Percentiles rank a stretch among this genome's conserved stretches.
Conservation (phyloP, 1,140 invertebrate genomes). For the Trachymyrmex septentrionalis region DNA sequence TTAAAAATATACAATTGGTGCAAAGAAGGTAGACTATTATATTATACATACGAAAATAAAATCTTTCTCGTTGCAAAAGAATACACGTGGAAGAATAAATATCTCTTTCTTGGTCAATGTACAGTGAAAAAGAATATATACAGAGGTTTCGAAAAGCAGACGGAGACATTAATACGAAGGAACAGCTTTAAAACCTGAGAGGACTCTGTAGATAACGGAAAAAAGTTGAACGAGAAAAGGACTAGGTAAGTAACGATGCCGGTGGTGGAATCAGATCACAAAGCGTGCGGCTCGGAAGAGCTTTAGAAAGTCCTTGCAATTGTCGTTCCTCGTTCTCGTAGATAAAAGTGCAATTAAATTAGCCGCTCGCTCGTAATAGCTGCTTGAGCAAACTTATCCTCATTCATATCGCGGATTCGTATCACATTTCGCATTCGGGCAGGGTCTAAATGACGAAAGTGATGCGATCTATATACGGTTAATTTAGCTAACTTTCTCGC, state of each 20-base stretch:
- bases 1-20: neutral
- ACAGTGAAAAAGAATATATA: slow-evolving; percentile 1
- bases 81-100: neutral
- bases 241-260: slow-evolving; percentile 34
- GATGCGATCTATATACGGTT: slow-evolving; percentile 29
- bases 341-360: slow-evolving; percentile 66
- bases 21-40: neutral
- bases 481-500: slow-evolving; percentile 60
- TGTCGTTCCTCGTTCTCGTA: slow-evolving; percentile 45
- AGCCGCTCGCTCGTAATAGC: slow-evolving; percentile 53
- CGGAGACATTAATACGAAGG: neutral
- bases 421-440: slow-evolving; percentile 56
- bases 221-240: slow-evolving; percentile 32
- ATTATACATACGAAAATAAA: neutral
- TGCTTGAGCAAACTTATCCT: slow-evolving; percentile 45
- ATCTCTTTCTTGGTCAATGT: neutral
- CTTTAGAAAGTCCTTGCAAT: slow-evolving; percentile 36
- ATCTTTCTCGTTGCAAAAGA: neutral
- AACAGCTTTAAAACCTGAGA: slow-evolving; percentile 35
- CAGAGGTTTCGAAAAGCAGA: neutral
- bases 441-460: slow-evolving; percentile 6
- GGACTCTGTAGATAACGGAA: slow-evolving; percentile 23
- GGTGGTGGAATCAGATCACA: slow-evolving; percentile 38
- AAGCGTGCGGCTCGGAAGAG: slow-evolving; percentile 19
- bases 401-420: neutral